Percentiles rank a stretch among this genome's conserved stretches.
Conservation (phyloP, 2,113 vertebrate genomes). For the Calyptomena viridis region DNA sequence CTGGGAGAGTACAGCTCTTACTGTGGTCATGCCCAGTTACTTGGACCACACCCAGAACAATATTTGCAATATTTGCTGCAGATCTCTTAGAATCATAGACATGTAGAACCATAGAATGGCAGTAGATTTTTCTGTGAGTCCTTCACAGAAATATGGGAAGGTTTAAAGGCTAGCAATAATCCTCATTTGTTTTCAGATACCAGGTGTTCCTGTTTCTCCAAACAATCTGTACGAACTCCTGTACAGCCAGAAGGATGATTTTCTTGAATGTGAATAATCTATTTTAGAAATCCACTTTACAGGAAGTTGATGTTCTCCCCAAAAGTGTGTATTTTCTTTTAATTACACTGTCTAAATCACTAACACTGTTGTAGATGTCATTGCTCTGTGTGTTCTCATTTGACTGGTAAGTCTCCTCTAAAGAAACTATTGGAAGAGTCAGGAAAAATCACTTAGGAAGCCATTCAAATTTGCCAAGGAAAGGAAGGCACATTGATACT, state of each 20-base stretch:
- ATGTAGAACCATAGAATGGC: too few relatives aligned
- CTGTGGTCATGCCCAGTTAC: not conserved
- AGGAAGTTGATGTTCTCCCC: not conserved
- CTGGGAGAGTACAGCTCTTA: not conserved
- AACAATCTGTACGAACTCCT: not conserved
- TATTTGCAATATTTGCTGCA: not conserved
- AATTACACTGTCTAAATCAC: not conserved
- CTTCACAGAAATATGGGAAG: not conserved
- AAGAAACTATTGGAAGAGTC: not conserved
- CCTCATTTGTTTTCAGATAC: not conserved
- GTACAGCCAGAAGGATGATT: not conserved
- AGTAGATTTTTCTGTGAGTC: not conserved
- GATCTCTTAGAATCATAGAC: not conserved
- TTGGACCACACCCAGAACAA: not conserved
- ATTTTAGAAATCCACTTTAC: not conserved
- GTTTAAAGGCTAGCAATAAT: not conserved
- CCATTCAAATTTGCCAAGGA: conserved; percentile 41
- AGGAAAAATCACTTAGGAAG: conserved; percentile 1
- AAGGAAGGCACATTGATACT: not conserved
- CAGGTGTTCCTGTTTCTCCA: not conserved
- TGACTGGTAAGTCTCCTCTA: not conserved
- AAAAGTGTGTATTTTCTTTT: not conserved
- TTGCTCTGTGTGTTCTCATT: not conserved
- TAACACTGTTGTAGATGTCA: not conserved
- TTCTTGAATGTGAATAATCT: not conserved